Evolutionary conservation across 2,888 invertebrate species (phyloP).

Genomic region (Ganaspis brasiliensis): DNA sequence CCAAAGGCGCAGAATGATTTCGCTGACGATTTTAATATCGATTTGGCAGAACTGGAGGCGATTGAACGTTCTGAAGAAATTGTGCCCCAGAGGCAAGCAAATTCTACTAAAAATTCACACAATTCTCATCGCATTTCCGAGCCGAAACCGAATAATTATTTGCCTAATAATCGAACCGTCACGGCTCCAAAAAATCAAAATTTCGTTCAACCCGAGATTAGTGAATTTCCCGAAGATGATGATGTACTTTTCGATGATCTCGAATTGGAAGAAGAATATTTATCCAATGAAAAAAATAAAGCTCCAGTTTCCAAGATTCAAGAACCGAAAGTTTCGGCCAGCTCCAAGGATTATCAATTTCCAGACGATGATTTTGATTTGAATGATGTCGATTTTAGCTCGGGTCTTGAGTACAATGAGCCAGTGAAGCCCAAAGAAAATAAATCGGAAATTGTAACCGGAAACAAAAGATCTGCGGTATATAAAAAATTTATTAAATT

Average conservation of each 20-base stretch:
- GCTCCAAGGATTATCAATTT: constrained; percentile 19
- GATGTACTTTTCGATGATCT: constrained; percentile 1
- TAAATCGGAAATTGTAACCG: not conserved
- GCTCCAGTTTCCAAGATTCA: not conserved
- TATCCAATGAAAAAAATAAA: not conserved
- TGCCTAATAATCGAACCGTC: not conserved
- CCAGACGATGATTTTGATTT: constrained; percentile 56
- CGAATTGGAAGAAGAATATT: not conserved
- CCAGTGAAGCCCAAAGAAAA: not conserved
- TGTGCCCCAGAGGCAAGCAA: not conserved
- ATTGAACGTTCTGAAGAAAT: constrained; percentile 27
- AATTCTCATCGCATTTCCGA: not conserved
- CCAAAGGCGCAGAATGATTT: constrained; percentile 52
- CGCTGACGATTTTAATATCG: constrained; percentile 71
- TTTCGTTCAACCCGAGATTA: not conserved
- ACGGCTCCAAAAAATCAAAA: not conserved
- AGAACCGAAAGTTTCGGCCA: not conserved
- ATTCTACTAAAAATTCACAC: not conserved
- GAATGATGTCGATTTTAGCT: constrained; percentile 44
- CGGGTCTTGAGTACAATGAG: not conserved
- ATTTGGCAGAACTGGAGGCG: constrained; percentile 59
- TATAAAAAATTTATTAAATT: no score
- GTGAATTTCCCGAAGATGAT: constrained; percentile 29
- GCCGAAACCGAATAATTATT: not conserved
- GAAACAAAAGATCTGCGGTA: constrained; percentile 55